Evolutionary conservation across 1,140 invertebrate genomes (phyloP), one percentile per base, ranked within the genome.

Genomic region (Drosophila dunni): DNA sequence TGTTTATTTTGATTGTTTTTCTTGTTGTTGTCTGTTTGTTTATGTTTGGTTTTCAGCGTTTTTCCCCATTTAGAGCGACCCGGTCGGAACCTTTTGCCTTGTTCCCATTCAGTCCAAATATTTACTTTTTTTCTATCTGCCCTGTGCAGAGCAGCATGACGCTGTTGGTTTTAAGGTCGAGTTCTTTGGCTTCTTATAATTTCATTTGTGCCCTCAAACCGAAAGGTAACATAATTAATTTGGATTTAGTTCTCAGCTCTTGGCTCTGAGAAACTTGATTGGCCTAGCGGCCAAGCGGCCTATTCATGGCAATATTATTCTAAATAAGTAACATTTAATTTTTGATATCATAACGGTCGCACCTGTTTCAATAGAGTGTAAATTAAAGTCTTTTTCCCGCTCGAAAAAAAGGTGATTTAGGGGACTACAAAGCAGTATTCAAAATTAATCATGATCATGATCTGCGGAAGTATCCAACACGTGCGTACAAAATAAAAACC

Each of bases 41-140:
- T 76, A 68, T 75, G 75, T 64, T 45, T 62, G 64, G 60, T 64
- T 72, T 79, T 69, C 64, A 77, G 67, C 62, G 70, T 75, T 83
- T 83, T 83, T 81, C 80, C 67, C 50, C 45, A 64, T 53, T 72
- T 61, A 67, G 53, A 75, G 67, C 66, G 67, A 66, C 54, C 65
- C 57, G 45, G 48, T 68, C 63, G 65, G 66, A 70, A 74, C 66
- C 57, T 69, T 79, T 79, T 83, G 80, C 58, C 72, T 70, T 84
- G 70, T 79, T 77, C 67, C 50, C 79, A 86, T 86, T 86, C 24
- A 29, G 83, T 88, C 83, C 83, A 89, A 86, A 86, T 88, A 86
- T 86, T 86, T 86, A 62, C 75, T 83, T 79, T 85, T 72, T 6
- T 72, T 65, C 81, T 75, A 63, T 58, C 24, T 29, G 64, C 53